Conservation (phyloP, 2,888 invertebrate genomes). For the Pheosia gnoma region DNA sequence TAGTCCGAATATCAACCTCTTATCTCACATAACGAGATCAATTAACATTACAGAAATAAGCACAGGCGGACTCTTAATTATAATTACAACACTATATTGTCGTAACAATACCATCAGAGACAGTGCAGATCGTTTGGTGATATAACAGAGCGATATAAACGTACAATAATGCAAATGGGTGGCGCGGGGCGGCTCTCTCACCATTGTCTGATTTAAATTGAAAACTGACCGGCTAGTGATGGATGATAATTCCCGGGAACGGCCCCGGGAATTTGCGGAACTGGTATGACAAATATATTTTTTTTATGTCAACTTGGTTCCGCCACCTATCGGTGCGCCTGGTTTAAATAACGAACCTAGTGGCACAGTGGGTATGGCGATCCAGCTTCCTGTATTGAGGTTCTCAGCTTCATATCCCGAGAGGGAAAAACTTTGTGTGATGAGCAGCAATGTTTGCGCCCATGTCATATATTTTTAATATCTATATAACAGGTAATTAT, state of each 20-base stretch:
- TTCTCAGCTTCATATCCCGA: no score
- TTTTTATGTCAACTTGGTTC: not conserved
- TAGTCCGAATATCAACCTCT: no score
- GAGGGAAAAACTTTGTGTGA: no score
- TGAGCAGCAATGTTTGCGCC: no score
- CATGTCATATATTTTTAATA: no score
- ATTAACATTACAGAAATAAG: no score
- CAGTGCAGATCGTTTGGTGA: conserved; percentile 9
- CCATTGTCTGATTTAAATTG: conserved; percentile 81
- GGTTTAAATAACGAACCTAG: no score
- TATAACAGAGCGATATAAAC: conserved; percentile 49
- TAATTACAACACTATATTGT: not conserved
- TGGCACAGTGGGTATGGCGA: no score
- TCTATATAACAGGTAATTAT: no score
- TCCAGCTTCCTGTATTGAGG: no score
- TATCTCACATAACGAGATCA: no score
- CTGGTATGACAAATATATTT: not conserved
- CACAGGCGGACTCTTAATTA: not conserved
- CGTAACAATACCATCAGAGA: conserved; percentile 2
- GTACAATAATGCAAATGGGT: conserved; percentile 54
- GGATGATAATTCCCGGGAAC: conserved; percentile 27
- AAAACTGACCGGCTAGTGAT: conserved; percentile 71
- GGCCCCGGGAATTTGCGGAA: not conserved
- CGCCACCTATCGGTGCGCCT: not conserved
- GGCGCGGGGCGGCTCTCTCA: conserved; percentile 41